Evolutionary conservation across 92 coral and sea anemone species (phyloP), one percentile per base, ranked within the genome.

Genomic region (Palythoa caribaeorum): DNA sequence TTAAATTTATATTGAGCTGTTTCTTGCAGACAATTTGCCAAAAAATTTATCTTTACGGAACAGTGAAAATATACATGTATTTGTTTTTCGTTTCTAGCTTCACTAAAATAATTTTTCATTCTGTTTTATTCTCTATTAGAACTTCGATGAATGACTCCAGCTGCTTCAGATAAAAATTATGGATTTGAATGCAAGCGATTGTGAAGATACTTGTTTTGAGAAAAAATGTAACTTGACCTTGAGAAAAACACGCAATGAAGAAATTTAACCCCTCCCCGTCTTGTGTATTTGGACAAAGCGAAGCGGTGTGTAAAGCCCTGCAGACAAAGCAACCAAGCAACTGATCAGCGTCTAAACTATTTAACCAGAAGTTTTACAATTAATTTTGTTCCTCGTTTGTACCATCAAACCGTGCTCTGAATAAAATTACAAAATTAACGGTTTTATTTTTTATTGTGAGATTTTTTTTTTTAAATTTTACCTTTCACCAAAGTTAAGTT

Each of bases 201-300:
- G 51, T 65, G 20, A 39, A 19, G 15, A 11, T 80, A 36, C 60
- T 80, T 80, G 60, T 65, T 48, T 81, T 12, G 6, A 15, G 14
- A 77, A 65, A 50, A 47, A 28, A n/a, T 54, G 38, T 19, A 63
- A 63, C 50, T 65, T 11, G 47, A 39, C 39, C 12, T 77, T 12
- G 68, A 78, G 44, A 11, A 38, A 7, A 17, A 19, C 85, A 44
- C 60, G 17, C 84, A 57, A 59, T 78, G 47, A 37, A 17, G 20
- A 78, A 62, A 38, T 39, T 17, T 44, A 17, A 40, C 50, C 71
- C 40, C 1, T 38, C 86, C 65, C 38, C n/a, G 20, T 28, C 39
- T 47, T 81, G 20, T 47, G 59, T 65, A 37, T 63, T 80, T 39
- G 73, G 21, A 68, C 76, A 81, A 47, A 47, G 60, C 76, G 9